Base-by-base conservation (phyloP, 1,140 invertebrate genomes). In the Probaryconus sp. region DNA sequence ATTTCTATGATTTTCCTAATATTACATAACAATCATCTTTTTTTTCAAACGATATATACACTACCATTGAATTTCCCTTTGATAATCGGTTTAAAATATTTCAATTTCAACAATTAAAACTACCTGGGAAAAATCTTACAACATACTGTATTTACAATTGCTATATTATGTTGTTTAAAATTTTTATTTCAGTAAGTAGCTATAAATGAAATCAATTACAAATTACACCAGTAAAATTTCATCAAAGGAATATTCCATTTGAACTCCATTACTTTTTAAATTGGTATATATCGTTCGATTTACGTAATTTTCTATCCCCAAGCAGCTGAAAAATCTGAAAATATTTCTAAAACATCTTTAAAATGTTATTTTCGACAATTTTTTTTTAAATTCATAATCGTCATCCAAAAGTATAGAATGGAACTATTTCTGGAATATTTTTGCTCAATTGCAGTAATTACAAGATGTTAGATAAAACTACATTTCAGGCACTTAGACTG, bases 101-200 rank as follows among this genome's bases (percentile, higher is more conserved):
- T 58, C 60, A 69, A 51, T 60, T 69, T 69, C 47, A 69, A 51
- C 45, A 60, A 63, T 53, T 81, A 81, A 45, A 38, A 20, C 67
- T 82, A 69, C 17, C 3, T 45, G 53, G 53, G 51, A 58, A 24
- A n/a, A 58, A 68, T 51, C 64, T 68, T 68, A 80, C 16, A 55
- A 10, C 43, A 65, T 79, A 77, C 42, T 76, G 81, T 80, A 83
- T 83, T 81, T 81, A 82, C 80, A 82, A 67, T 72, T n/a, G n/a
- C n/a, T n/a, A n/a, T 65, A 67, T 72, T 48, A 21, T 43, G 21
- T 45, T 26, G 30, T 56, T 43, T 38, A 38, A 55, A 61, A 65
- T 35, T 56, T 13, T 40, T 45, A 18, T 40, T 58, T 14, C 20
- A n/a, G 26, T 11, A 5, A 40, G 9, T 9, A 28, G 35, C 35